Evolutionary conservation across 2,797 vertebrate genomes (phyloP).

Genomic region (Gymnothorax javanicus): DNA sequence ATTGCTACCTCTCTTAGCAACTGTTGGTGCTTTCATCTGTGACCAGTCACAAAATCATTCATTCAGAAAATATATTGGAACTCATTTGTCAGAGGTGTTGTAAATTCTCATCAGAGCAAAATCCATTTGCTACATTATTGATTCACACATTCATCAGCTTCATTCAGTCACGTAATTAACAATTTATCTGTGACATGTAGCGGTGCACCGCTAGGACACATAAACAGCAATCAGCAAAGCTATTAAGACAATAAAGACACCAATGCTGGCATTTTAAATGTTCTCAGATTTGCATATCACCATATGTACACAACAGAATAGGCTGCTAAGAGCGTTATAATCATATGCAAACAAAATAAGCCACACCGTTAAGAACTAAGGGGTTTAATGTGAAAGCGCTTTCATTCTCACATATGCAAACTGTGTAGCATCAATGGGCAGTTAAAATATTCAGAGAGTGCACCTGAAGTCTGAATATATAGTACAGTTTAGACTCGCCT

Average conservation of each 20-base stretch:
- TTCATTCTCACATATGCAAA: slow-evolving; percentile 58
- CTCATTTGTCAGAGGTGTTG: neutral
- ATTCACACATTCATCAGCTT: slow-evolving; percentile 9
- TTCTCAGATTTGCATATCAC: slow-evolving; percentile 59
- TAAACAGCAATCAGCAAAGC: neutral
- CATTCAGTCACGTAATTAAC: neutral
- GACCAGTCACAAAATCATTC: neutral
- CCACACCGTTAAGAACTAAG: slow-evolving; percentile 79
- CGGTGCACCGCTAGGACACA: neutral
- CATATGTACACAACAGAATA: slow-evolving; percentile 70
- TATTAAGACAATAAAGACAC: slow-evolving; percentile 46
- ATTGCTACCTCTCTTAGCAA: neutral
- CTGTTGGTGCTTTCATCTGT: slow-evolving; percentile 12
- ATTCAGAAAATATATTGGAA: neutral
- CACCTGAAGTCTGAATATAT: neutral
- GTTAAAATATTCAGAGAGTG: neutral
- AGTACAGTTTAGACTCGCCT: neutral
- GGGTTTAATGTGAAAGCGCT: slow-evolving; percentile 77
- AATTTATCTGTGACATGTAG: neutral
- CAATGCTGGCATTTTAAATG: slow-evolving; percentile 42
- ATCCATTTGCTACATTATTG: neutral
- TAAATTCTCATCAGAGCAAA: neutral
- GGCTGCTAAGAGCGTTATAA: slow-evolving; percentile 70
- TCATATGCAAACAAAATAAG: slow-evolving; percentile 74
- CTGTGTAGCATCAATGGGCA: neutral